A percentile compares a stretch with the other conserved stretches of the same genome.
These are phyloP conservation scores for Burhinus bistriatus DNA, from an alignment of 2,113 vertebrate genomes.

Conservation along the genomic window DNA sequence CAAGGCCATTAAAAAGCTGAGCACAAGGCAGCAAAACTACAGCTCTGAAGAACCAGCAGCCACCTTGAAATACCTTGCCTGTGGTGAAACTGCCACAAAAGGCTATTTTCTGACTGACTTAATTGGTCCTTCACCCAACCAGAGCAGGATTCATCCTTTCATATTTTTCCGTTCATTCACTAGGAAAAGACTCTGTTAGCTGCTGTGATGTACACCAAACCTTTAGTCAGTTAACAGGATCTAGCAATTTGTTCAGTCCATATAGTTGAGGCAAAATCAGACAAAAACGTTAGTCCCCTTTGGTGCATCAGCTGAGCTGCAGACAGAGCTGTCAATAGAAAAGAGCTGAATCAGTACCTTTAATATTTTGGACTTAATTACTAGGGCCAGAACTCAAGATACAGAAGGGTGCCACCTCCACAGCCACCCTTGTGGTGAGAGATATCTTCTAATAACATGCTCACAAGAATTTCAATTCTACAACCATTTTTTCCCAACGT, in stretches of 20 bases:
- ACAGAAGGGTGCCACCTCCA: background rate
- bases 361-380: background rate
- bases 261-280: background rate
- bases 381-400: background rate
- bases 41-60: background rate
- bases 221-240: background rate
- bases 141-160: background rate
- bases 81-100: background rate
- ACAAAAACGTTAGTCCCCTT: background rate
- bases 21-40: background rate
- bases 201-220: background rate
- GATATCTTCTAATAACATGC: background rate
- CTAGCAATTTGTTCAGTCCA: background rate
- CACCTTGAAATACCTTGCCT: background rate
- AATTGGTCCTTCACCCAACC: background rate
- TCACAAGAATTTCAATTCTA: background rate
- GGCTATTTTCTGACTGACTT: background rate
- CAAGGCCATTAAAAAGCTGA: background rate
- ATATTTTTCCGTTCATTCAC: background rate
- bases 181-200: background rate
- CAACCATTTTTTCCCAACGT: accelerated
- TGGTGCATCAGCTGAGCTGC: background rate
- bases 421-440: background rate
- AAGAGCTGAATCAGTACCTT: background rate
- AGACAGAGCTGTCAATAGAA: background rate